Evolutionary conservation across 2,113 vertebrate genomes (phyloP).

Genomic region (Myrmecobius fasciatus): DNA sequence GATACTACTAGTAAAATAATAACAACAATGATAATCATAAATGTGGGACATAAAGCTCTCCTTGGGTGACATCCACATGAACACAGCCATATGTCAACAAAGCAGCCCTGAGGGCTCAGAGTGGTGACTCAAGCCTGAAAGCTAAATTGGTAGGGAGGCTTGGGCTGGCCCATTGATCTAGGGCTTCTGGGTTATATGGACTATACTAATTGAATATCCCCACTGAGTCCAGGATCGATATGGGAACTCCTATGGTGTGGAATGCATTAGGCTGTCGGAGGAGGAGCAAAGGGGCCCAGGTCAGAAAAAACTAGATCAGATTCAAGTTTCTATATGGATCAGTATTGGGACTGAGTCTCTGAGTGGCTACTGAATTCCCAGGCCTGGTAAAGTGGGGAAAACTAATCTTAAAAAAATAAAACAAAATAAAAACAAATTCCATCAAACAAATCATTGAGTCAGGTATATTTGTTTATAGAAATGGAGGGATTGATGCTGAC

Average conservation of each 20-base stretch:
- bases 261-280: not conserved
- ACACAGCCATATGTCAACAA: not conserved
- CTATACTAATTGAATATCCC: not conserved
- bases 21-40: no score
- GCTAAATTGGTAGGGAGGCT: no score
- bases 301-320: not conserved
- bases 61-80: not conserved
- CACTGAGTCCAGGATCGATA: not conserved
- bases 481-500: no score
- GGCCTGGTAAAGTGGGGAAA: not conserved
- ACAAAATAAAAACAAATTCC: not conserved
- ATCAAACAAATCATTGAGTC: no score
- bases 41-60: no score
- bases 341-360: not conserved
- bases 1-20: no score
- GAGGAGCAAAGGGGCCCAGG: no score
- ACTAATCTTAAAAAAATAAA: not conserved
- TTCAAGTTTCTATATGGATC: not conserved
- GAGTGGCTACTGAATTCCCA: not conserved
- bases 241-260: not conserved
- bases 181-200: not conserved
- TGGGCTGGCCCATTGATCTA: no score
- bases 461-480: no score
- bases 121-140: not conserved
- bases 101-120: not conserved